Evolutionary conservation across 2,113 vertebrate species (phyloP).

Genomic region (Gnathonemus echidnorhynchus): DNA sequence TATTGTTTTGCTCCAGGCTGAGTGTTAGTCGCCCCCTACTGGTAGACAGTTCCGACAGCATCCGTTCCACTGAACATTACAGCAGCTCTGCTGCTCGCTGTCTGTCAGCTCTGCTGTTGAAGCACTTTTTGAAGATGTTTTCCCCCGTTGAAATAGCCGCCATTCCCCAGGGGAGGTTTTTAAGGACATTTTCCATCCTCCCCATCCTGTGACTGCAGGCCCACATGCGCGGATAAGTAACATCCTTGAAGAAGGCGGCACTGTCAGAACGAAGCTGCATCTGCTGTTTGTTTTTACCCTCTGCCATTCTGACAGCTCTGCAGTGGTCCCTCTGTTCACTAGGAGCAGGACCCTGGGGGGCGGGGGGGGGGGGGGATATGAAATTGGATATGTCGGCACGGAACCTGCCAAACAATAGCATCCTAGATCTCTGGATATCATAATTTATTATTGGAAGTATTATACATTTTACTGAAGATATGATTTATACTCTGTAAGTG

Average conservation of each 20-base stretch:
- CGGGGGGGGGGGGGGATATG: not conserved
- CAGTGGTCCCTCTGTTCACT: not conserved
- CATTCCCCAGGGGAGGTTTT: not conserved
- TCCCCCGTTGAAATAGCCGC: not conserved
- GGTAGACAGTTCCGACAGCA: not conserved
- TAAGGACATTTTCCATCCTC: not conserved
- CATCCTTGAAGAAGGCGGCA: not conserved
- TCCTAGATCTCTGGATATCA: not conserved
- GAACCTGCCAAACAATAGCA: not conserved
- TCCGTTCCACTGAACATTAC: not conserved
- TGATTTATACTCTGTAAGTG: not conserved
- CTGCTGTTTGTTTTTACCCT: not conserved
- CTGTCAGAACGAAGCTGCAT: not conserved
- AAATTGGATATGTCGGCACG: not conserved
- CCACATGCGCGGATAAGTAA: not conserved
- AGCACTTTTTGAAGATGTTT: not conserved
- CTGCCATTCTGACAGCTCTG: not conserved
- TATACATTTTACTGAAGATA: not conserved
- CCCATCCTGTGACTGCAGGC: not conserved
- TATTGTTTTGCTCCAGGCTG: not conserved
- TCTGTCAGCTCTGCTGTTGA: constrained; percentile 31
- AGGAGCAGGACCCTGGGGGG: not conserved
- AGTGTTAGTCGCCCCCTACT: not conserved
- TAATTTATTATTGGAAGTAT: not conserved
- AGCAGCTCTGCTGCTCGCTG: not conserved